Evolutionary conservation across 1,140 invertebrate genomes (phyloP), one percentile per base, ranked within the genome.

Genomic region (Lordiphosa stackelbergi): DNA sequence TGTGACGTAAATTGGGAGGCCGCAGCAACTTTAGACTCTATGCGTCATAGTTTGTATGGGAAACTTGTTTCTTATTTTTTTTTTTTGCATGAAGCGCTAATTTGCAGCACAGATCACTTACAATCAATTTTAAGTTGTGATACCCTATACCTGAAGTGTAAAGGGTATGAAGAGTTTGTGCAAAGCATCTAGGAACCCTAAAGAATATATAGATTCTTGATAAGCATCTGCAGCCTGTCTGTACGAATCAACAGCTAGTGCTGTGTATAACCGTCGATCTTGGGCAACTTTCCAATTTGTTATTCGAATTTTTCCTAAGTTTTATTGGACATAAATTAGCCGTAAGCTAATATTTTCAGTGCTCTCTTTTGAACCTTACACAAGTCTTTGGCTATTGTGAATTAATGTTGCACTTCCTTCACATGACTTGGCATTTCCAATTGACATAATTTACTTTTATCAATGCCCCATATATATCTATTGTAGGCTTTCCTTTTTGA

Each of bases 371-470:
- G 7, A 48, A 48, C 46, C 31, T 48, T 28, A 35, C 22, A 19
- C 13, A 22, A 49, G 13, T 35, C 7, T 31, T 5, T 31, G 28
- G 28, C 7, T 8, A 31, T 31, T 31, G 28, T 31, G 28, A 31
- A 31, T 31, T 31, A 31, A 8, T 8, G 7, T 8, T 31, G 28
- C 5, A 8, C 5, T 31, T 31, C 28, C 47, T 28, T 37, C 34
- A 49, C 47, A 49, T 49, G 47, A 49, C 47, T 35, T 49, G 47
- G 47, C 47, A 49, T 36, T 19, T 37, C 16, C 34, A 49, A 49
- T 49, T 49, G 47, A 49, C 47, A 49, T 49, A 49, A 49, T 49
- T 49, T 22, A 16, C 16, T 19, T 37, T 4, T 46, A 34, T 34
- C 19, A 22, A 24, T 11, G 24, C 10, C 31, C 11, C 31, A 1